Evolutionary conservation across 2,113 vertebrate genomes (phyloP).

Genomic region (Podocnemis expansa): DNA sequence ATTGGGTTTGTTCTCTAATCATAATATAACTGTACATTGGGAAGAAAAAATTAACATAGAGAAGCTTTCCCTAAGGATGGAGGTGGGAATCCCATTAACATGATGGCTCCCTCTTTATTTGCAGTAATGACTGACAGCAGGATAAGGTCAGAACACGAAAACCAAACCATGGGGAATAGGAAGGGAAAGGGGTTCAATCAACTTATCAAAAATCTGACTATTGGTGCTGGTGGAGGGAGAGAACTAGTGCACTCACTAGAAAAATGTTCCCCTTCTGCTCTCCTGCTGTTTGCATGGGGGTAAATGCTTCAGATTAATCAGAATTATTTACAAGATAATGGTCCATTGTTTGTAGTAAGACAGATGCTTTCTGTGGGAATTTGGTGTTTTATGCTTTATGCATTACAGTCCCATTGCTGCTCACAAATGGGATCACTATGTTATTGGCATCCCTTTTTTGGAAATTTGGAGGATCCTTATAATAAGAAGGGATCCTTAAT

Average conservation of each 20-base stretch:
- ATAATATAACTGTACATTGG: not conserved
- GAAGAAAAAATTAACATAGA: not conserved
- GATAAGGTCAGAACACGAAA: conserved; percentile 65
- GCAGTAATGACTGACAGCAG: conserved; percentile 52
- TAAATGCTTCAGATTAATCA: conserved; percentile 82
- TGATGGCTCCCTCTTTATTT: conserved; percentile 27
- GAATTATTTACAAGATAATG: conserved; percentile 89
- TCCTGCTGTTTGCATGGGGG: conserved; percentile 75
- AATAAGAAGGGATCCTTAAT: conserved; percentile 38
- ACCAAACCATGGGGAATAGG: conserved; percentile 31
- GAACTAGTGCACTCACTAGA: conserved; percentile 44
- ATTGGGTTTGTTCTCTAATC: not conserved
- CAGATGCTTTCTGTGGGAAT: conserved; percentile 86
- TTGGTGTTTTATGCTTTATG: conserved; percentile 80
- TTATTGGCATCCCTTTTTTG: conserved; percentile 70
- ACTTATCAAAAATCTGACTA: conserved; percentile 36
- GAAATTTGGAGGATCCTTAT: conserved; percentile 70
- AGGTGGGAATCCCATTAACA: conserved; percentile 27
- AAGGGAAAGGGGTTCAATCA: not conserved
- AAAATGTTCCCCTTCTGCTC: conserved; percentile 59
- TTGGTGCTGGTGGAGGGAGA: conserved; percentile 52
- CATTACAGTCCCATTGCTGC: conserved; percentile 74
- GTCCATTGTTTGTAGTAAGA: conserved; percentile 84
- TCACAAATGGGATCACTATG: conserved; percentile 79
- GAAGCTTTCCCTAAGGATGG: conserved; percentile 17